phyloP scores from a whole-genome alignment of 1,140 invertebrate species.

The Triops cancriformis region DNA sequence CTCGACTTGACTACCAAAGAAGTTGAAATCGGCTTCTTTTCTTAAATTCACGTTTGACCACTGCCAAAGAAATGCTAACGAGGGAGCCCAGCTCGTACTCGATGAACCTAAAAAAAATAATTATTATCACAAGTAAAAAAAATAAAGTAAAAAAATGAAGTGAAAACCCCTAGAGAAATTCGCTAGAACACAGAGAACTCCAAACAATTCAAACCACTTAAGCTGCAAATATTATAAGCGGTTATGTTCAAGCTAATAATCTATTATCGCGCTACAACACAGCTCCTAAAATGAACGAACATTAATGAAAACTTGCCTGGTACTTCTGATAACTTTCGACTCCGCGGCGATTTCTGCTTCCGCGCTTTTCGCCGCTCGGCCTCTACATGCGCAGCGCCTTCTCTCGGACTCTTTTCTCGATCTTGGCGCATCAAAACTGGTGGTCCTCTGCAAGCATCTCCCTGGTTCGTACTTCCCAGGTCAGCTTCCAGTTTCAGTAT shows the following conservation, averaged over 20 bases:
- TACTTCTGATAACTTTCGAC: conserved; percentile 14
- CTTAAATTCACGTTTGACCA: neutral
- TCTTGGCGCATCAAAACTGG: neutral
- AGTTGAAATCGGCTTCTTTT: conserved; percentile 21
- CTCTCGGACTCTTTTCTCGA: neutral
- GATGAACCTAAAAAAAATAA: neutral
- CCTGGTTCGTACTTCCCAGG: neutral
- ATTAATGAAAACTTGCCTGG: neutral
- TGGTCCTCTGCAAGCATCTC: neutral
- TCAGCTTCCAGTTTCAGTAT: conserved; percentile 18
- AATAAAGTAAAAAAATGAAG: too few species aligned
- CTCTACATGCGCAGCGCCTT: conserved; percentile 14
- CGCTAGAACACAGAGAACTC: too few species aligned
- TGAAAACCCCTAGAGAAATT: too few species aligned
- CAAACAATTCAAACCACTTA: too few species aligned
- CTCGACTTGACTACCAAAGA: conserved; percentile 15
- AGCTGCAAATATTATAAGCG: too few species aligned
- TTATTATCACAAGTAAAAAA: too few species aligned
- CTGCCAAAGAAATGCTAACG: neutral
- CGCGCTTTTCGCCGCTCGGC: conserved; percentile 29
- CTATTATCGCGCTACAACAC: too few species aligned
- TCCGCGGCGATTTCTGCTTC: conserved; percentile 15
- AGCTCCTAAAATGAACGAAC: too few species aligned
- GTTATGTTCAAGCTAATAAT: too few species aligned
- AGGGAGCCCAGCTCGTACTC: neutral